Base-by-base conservation (phyloP, 2,888 invertebrate species). In the Parelbella ahira region DNA sequence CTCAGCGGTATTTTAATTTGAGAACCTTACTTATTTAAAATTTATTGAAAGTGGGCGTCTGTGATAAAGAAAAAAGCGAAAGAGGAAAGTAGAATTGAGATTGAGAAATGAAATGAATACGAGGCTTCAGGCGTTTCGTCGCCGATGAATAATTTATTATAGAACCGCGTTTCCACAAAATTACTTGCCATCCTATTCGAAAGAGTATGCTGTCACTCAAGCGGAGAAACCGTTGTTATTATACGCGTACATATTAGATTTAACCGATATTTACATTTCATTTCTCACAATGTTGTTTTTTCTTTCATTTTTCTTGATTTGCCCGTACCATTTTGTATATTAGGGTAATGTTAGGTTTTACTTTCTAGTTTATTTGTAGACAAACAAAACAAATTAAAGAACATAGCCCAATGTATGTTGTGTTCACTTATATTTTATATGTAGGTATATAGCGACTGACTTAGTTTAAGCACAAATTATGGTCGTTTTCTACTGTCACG, bases 61-160 rank as follows among this genome's bases (percentile, higher is more conserved):
- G 76, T 72, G 68, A 72, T 73, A 80, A 69, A 75, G 68, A 75
- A 78, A 77, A 74, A 69, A 64, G 59, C 56, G 64, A 67, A 68
- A 65, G 66, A 57, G 68, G 75, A 80, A 82, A 79, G 78, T 77
- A 71, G 64, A 76, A 78, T 33, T 82, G 73, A 75, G 84, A 83
- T 83, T 83, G 77, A 69, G 82, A 82, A 87, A 84, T 84, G 84
- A 84, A 87, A 86, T 86, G 83, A 87, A 86, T 84, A 83, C 82
- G 81, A 70, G 64, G 71, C 83, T 80, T 72, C 68, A 68, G 81
- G 84, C 84, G 76, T 81, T 84, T 82, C 84, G 83, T 83, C 83
- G 81, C 76, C 77, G 66, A 84, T 87, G 86, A 87, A 86, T 87
- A 84, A 87, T 86, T 86, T 87, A 87, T 87, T 75, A 82, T 77